These are phyloP conservation scores for Pheosia tremula DNA, from an alignment of 2,888 invertebrate species.

Conservation along the genomic window DNA sequence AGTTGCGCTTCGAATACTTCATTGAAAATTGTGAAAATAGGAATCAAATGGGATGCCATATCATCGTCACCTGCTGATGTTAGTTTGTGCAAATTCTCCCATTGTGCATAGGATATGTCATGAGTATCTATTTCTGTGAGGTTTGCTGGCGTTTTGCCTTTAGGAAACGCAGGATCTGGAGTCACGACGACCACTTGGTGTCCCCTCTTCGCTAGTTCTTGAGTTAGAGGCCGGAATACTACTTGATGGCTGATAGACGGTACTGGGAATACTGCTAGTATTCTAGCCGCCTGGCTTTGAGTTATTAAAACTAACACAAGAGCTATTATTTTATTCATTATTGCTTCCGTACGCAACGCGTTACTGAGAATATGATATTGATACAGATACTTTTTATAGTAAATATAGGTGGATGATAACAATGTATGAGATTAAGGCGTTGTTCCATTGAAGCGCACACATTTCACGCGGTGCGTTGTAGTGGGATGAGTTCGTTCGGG, in stretches of 20 bases:
- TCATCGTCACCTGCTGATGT: neutral
- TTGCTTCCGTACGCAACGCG: neutral
- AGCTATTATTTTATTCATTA: neutral
- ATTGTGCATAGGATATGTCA: slow-evolving; percentile 33
- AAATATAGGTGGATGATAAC: neutral
- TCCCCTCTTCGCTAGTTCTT: slow-evolving; percentile 53
- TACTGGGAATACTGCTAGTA: slow-evolving; percentile 50
- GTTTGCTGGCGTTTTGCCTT: slow-evolving; percentile 37
- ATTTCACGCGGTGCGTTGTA: too few relatives aligned
- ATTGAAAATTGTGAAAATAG: neutral
- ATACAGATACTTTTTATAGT: neutral
- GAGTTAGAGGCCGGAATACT: slow-evolving; percentile 46
- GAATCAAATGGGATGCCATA: neutral
- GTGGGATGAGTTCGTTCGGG: too few relatives aligned
- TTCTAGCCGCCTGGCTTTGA: neutral
- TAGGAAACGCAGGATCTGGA: slow-evolving; percentile 43
- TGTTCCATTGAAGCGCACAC: too few relatives aligned
- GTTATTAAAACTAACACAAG: neutral
- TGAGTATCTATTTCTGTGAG: slow-evolving; percentile 55
- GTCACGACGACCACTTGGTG: slow-evolving; percentile 60
- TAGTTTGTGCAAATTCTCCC: neutral
- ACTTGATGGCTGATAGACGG: slow-evolving; percentile 63
- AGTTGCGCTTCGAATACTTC: neutral
- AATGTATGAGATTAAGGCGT: neutral
- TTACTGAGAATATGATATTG: neutral